phyloP scores from a whole-genome alignment of 2,888 invertebrate species.

The Podabrus alpinus region DNA sequence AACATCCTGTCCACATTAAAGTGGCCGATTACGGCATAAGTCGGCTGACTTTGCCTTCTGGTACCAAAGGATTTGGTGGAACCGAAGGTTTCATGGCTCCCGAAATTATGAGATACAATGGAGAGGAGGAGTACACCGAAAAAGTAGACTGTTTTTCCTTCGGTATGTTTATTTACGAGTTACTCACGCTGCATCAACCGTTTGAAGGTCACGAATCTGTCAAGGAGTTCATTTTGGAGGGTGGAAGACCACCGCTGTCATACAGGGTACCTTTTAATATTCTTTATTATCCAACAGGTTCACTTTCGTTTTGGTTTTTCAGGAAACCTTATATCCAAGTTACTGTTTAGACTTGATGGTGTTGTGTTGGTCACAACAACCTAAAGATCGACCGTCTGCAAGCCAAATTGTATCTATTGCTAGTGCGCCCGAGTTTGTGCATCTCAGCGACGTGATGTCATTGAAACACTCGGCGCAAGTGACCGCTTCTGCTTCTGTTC shows the following conservation, averaged over 20 bases:
- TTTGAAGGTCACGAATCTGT: slow-evolving; percentile 97
- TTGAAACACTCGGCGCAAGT: slow-evolving; percentile 71
- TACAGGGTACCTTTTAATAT: slow-evolving; percentile 63
- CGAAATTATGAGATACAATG: slow-evolving; percentile 97
- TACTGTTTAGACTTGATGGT: slow-evolving; percentile 94
- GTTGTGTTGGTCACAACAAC: slow-evolving; percentile 90
- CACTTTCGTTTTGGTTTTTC: slow-evolving; percentile 17
- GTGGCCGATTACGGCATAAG: slow-evolving; percentile 97
- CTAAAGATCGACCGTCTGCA: slow-evolving; percentile 87
- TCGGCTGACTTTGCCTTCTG: slow-evolving; percentile 83
- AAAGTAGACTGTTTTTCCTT: slow-evolving; percentile 99
- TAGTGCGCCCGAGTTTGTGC: slow-evolving; percentile 91
- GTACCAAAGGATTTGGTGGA: slow-evolving; percentile 96
- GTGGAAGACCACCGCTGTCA: slow-evolving; percentile 87
- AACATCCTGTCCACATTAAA: slow-evolving; percentile 81
- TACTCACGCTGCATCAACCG: slow-evolving; percentile 89
- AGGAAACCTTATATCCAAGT: slow-evolving; percentile 82
- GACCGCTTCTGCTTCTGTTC: slow-evolving; percentile 63
- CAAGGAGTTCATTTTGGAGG: slow-evolving; percentile 94
- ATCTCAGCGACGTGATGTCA: slow-evolving; percentile 78
- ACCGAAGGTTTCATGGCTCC: slow-evolving; percentile 99
- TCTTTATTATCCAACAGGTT: neutral
- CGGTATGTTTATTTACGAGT: slow-evolving; percentile 97
- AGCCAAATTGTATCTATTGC: slow-evolving; percentile 92
- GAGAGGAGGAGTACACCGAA: slow-evolving; percentile 98